Evolutionary conservation across 2,888 invertebrate genomes (phyloP), one percentile per base, ranked within the genome.

Genomic region (Leucania comma): DNA sequence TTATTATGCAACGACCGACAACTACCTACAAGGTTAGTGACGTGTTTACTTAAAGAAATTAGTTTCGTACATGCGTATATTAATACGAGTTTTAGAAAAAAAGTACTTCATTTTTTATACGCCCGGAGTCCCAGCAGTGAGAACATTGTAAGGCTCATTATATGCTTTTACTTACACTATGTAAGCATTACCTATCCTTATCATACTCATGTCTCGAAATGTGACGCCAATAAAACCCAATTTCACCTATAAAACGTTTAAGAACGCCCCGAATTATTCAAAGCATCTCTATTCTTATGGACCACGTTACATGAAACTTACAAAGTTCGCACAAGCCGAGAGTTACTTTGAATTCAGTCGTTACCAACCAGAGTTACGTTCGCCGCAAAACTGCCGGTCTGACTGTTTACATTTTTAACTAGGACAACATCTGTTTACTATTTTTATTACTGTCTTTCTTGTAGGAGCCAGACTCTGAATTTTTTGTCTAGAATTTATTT

Each of bases 331-430:
- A 58, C 46, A 26, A 51, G 35, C 51, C 6, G 54, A 72, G 75
- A 68, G 67, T 67, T 68, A 61, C 66, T 71, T 74, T 68, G 60
- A 75, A 75, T 75, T 68, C 64, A 73, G 68, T 74, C 78, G 81
- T 86, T 81, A 84, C 83, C 75, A 80, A 61, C 64, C 42, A 4
- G 80, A 86, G 82, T 82, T 85, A 88, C 51, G 65, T 61, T 29
- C 35, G 22, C 68, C 71, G 56, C 75, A 76, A 69, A 50, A 51
- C 63, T 68, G 62, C 66, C 60, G 68, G 75, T 68, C 67, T 70
- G 51, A 50, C 72, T 78, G 77, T 82, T 78, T 86, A 85, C 83
- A 86, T 87, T 86, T 87, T 87, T 85, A 87, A 86, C 81, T 76
- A 83, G 82, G 75, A 63, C 62, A 78, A 78, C 82, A 72, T 84